phyloP scores from a whole-genome alignment of 92 coral and sea anemone species.

The Scolanthus callimorphus region DNA sequence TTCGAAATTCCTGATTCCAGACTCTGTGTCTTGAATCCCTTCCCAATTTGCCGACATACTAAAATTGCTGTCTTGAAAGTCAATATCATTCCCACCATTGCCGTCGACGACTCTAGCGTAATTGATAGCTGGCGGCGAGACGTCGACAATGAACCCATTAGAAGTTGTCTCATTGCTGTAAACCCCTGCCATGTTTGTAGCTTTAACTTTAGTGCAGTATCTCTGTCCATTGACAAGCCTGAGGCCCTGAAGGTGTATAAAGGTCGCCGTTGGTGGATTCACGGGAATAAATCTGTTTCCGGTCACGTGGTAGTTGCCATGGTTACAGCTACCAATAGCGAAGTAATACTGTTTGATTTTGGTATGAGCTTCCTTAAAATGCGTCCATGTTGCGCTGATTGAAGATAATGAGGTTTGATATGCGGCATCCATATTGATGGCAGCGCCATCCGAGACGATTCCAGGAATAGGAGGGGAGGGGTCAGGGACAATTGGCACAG shows the following conservation, averaged over 20 bases:
- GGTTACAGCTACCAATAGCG: conserved; percentile 80
- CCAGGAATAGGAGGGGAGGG: conserved; percentile 67
- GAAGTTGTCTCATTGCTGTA: conserved; percentile 68
- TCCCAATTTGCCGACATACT: conserved; percentile 80
- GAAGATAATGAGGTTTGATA: conserved; percentile 55
- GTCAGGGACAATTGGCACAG: conserved; percentile 62
- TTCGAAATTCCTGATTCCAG: conserved; percentile 64
- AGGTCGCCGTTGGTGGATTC: conserved; percentile 57
- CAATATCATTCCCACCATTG: conserved; percentile 64
- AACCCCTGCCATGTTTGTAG: conserved; percentile 83
- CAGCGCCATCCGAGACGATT: conserved; percentile 69
- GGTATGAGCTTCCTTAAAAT: conserved; percentile 56
- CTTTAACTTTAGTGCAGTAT: conserved; percentile 82
- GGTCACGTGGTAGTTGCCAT: conserved; percentile 88
- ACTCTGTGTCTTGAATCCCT: conserved; percentile 72
- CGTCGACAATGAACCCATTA: conserved; percentile 71
- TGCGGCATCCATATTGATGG: conserved; percentile 41
- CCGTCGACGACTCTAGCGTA: conserved; percentile 83
- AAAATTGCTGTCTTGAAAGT: conserved; percentile 61
- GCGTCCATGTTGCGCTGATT: conserved; percentile 75
- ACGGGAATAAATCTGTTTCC: conserved; percentile 52
- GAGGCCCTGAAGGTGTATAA: conserved; percentile 34
- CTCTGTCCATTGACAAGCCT: conserved; percentile 80
- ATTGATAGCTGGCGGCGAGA: conserved; percentile 63
- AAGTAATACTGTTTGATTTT: conserved; percentile 59